Evolutionary conservation across 2,113 vertebrate genomes (phyloP), one percentile per base, ranked within the genome.

Genomic region (Phalacrocorax aristotelis): DNA sequence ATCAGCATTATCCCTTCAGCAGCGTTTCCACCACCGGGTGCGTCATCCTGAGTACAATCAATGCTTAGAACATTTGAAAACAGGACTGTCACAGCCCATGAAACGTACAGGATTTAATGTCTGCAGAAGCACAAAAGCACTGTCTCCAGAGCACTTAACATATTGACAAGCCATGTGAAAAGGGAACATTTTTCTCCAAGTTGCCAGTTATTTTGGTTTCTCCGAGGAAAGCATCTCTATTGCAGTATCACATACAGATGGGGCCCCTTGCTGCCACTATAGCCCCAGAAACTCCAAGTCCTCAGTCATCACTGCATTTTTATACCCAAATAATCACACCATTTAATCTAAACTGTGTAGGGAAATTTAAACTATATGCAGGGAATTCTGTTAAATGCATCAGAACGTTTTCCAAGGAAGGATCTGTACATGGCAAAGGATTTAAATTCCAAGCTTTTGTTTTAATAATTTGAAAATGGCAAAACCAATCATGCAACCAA

Each of bases 61-160:
- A 60, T 79, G 83, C 86, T 75, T 88, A 83, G 86, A 92, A 85
- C 87, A 85, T 80, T 60, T 95, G 89, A 85, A 91, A 94, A 95
- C 81, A 77, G 70, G 62, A 91, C 74, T 93, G 89, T 82, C 83
- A 91, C 32, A 70, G 81, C 58, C 82, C 38, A 51, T 83, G 91
- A 94, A 95, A 94, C 0, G 6, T 8, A 54, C 46, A 83, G 70
- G 81, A 91, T 93, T 93, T 96, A 93, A 93, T 32, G 91, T 88
- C 95, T 94, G 51, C 71, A 86, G 89, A 46, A 94, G 82, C 70
- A 93, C 95, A 95, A 97, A 96, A 88, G 93, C 87, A 77, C 74
- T 57, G 84, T 96, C 95, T 93, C 81, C 81, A 87, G 81, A 95
- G 84, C 87, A 95, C 87, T 94, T 93, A 95, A 72, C 81, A 74